Conservation (phyloP, 2,113 vertebrate species). For the Myodes glareolus region DNA sequence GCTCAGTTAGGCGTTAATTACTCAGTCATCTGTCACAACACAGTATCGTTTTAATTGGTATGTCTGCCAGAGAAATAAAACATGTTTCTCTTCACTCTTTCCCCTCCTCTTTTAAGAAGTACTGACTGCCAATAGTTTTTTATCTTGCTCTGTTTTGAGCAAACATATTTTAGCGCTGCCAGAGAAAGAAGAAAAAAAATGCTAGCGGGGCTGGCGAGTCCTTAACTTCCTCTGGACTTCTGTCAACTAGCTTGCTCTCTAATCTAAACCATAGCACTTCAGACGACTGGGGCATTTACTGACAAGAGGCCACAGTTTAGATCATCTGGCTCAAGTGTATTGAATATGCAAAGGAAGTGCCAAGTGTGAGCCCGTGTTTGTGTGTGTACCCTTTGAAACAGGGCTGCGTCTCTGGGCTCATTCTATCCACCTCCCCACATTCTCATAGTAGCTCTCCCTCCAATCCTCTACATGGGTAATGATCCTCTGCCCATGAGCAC, state of each 20-base stretch:
- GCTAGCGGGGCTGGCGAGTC: slow-evolving; percentile 50
- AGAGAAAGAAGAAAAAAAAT: slow-evolving; percentile 63
- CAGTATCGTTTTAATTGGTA: slow-evolving; percentile 72
- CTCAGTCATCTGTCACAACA: slow-evolving; percentile 78
- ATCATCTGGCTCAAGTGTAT: neutral
- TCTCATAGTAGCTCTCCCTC: slow-evolving; percentile 77
- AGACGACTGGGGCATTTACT: slow-evolving; percentile 69
- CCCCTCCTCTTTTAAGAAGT: slow-evolving; percentile 46
- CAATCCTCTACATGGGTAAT: slow-evolving; percentile 86
- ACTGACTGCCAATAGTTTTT: slow-evolving; percentile 57
- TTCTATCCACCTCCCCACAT: rapidly evolving
- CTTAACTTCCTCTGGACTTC: slow-evolving; percentile 24
- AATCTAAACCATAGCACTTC: slow-evolving; percentile 71
- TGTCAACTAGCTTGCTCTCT: slow-evolving; percentile 19
- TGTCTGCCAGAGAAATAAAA: slow-evolving; percentile 74
- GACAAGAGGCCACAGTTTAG: slow-evolving; percentile 4
- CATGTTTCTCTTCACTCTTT: neutral
- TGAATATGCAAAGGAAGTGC: slow-evolving; percentile 16
- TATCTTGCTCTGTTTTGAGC: slow-evolving; percentile 64
- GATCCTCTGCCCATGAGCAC: slow-evolving; percentile 89
- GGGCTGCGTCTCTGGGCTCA: rapidly evolving
- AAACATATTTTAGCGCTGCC: slow-evolving; percentile 59
- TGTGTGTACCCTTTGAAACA: neutral
- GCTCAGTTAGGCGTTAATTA: slow-evolving; percentile 80
- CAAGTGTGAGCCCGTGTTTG: neutral